Evolutionary conservation across 2,797 vertebrate species (phyloP).

Genomic region (Xenentodon cancila): DNA sequence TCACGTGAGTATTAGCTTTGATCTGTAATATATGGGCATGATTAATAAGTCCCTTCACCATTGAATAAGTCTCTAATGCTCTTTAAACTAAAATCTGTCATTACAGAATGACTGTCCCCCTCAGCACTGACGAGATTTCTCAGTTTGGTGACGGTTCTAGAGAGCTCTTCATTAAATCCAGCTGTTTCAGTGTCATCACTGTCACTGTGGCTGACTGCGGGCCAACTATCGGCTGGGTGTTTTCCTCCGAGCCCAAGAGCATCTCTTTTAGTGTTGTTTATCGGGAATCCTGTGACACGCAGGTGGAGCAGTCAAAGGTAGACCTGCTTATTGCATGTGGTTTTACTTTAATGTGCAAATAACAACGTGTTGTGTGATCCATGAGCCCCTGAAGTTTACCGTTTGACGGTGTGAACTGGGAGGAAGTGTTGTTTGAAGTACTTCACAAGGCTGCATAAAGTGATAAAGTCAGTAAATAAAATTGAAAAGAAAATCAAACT

Average conservation of each 20-base stretch:
- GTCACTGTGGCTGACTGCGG: slow-evolving; percentile 83
- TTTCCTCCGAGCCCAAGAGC: slow-evolving; percentile 95
- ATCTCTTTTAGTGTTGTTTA: slow-evolving; percentile 93
- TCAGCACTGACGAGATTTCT: slow-evolving; percentile 87
- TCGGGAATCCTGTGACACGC: slow-evolving; percentile 80
- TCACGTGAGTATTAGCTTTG: slow-evolving; percentile 84
- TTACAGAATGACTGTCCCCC: slow-evolving; percentile 83
- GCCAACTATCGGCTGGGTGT: slow-evolving; percentile 91
- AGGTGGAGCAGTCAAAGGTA: slow-evolving; percentile 91
- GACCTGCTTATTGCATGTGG: not conserved
- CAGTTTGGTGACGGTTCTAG: slow-evolving; percentile 87
- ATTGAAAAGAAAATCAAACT: no score
- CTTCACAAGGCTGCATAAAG: not conserved
- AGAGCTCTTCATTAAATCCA: slow-evolving; percentile 92
- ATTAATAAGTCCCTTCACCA: not conserved
- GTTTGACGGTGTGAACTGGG: not conserved
- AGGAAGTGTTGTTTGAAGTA: slow-evolving; percentile 1
- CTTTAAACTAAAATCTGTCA: not conserved
- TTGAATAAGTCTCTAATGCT: not conserved
- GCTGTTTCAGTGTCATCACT: slow-evolving; percentile 90
- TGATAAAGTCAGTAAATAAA: no score
- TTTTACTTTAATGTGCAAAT: not conserved
- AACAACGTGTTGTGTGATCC: not conserved
- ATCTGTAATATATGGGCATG: not conserved
- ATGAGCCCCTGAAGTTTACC: not conserved